Evolutionary conservation across 2,113 vertebrate genomes (phyloP), one percentile per base, ranked within the genome.

Genomic region (Laticauda laticaudata): DNA sequence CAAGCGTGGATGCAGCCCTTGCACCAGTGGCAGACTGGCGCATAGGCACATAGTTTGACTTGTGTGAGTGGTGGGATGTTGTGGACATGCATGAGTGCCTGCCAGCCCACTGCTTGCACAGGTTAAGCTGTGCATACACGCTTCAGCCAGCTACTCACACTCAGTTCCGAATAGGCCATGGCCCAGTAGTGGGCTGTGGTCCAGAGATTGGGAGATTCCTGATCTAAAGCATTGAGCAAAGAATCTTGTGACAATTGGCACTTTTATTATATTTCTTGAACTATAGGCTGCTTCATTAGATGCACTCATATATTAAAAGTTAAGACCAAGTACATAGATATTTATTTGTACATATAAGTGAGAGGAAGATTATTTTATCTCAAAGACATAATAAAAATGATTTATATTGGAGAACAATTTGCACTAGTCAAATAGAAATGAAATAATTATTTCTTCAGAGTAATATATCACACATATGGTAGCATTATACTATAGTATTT

Each of bases 81-180:
- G 61, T 3, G 11, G 29, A 15, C 0, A 1, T n/a, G 12, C 2
- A 4, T n/a, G 29, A n/a, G 4, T 69, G 4, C 61, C 61, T 5
- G 11, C 61, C 1, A 11, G 61, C 61, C 29, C 0, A 12, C 26
- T 64, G 26, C 26, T 64, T 14, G 2, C 5, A 4, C 12, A n/a
- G 4, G 61, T 69, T 69, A n/a, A 69, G 12, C 61, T 64, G 61
- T 29, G 10, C 11, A 64, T 0, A 1, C 10, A n/a, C 26, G 2
- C 61, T n/a, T 29, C 12, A 5, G 10, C 11, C 61, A 64, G 61
- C 26, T 23, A n/a, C 26, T 12, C 61, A 26, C 59, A 64, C 61
- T 29, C 29, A 29, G 29, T 14, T 64, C 3, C 12, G 26, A 64
- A 29, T 29, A 64, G 61, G 26, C 61, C 11, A 64, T 0, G 3